These are phyloP conservation scores for Willowsia nigromaculata DNA, from an alignment of 2,888 invertebrate genomes.

Conservation along the genomic window DNA sequence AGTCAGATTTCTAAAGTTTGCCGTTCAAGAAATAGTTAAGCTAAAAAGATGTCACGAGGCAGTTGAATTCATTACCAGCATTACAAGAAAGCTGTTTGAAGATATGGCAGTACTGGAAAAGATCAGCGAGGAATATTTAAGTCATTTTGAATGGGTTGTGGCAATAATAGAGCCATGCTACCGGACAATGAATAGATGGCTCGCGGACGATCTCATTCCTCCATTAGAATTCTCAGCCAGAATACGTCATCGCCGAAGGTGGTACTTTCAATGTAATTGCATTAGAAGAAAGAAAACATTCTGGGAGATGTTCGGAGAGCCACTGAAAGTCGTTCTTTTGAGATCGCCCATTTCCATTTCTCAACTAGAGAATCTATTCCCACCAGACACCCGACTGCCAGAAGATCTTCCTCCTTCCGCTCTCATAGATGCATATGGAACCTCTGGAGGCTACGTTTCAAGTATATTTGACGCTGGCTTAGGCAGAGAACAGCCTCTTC, in stretches of 20 bases:
- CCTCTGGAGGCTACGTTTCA: conserved; percentile 60
- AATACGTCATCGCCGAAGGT: neutral
- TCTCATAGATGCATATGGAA: conserved; percentile 48
- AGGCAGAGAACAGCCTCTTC: conserved; percentile 61
- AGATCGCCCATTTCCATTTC: conserved; percentile 62
- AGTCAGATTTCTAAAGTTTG: conserved; percentile 63
- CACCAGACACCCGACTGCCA: neutral
- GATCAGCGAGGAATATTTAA: conserved; percentile 47
- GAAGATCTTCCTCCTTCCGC: neutral
- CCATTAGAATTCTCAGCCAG: conserved; percentile 43
- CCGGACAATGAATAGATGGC: conserved; percentile 38
- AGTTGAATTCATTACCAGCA: conserved; percentile 48
- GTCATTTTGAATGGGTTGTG: conserved; percentile 48
- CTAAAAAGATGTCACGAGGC: conserved; percentile 37
- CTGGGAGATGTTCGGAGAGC: conserved; percentile 57
- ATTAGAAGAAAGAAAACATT: conserved; percentile 29
- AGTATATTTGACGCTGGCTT: conserved; percentile 67
- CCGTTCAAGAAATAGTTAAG: conserved; percentile 52
- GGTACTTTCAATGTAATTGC: neutral
- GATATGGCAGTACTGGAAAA: conserved; percentile 52
- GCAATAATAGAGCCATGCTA: conserved; percentile 63
- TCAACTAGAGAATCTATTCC: conserved; percentile 47
- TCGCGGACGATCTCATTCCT: conserved; percentile 44
- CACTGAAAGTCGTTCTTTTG: conserved; percentile 59
- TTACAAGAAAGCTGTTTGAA: conserved; percentile 65